A percentile compares a stretch with the other conserved stretches of the same genome.
These are phyloP conservation scores for Pseudoatta argentina DNA, from an alignment of 1,140 invertebrate genomes.

Conservation along the genomic window DNA sequence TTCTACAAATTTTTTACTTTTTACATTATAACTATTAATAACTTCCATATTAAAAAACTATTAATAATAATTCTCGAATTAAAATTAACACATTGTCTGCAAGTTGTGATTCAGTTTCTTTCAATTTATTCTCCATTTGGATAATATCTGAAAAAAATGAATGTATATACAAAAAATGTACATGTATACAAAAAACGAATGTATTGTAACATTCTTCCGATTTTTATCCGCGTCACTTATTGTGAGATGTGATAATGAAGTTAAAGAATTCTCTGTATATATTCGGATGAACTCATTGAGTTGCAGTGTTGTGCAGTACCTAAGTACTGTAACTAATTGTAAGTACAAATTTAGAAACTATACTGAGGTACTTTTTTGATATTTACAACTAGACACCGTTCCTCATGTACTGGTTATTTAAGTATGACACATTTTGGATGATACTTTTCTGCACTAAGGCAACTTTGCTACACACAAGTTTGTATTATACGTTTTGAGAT, in stretches of 20 bases:
- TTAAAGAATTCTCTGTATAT: not conserved
- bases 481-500: too few relatives aligned
- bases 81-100: not conserved
- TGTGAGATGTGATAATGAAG: not conserved
- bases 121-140: not conserved
- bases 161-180: not conserved
- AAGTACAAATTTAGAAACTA: too few relatives aligned
- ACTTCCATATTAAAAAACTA: not conserved
- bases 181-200: too few relatives aligned
- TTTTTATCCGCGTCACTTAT: not conserved
- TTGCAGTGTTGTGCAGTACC: too few relatives aligned
- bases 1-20: not conserved
- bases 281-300: not conserved
- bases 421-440: too few relatives aligned
- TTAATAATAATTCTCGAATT: not conserved
- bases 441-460: too few relatives aligned
- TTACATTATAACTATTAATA: not conserved
- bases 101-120: not conserved
- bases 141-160: not conserved
- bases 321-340: too few relatives aligned
- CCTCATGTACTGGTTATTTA: too few relatives aligned
- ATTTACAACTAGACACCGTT: too few relatives aligned
- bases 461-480: too few relatives aligned
- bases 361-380: too few relatives aligned
- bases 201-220: not conserved